Percentiles rank a stretch among this genome's conserved stretches.
Conservation (phyloP, 1,140 invertebrate genomes). For the Temnothorax curvispinosus region DNA sequence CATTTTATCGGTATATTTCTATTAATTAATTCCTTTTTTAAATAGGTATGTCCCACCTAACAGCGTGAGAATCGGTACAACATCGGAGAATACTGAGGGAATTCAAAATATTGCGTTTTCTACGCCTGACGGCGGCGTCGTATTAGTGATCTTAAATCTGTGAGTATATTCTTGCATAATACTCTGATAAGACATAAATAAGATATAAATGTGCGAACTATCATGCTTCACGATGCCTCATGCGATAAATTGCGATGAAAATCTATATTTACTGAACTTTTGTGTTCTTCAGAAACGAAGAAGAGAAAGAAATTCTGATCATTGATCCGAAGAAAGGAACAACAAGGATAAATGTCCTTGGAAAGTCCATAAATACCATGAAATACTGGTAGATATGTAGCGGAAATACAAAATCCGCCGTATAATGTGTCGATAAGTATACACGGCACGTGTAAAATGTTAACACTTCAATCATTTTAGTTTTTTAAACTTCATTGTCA, state of each 20-base stretch:
- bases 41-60: conserved; percentile 30
- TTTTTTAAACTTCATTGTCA: background rate
- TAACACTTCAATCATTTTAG: background rate
- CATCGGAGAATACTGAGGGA: background rate
- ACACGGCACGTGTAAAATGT: background rate
- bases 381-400: conserved; percentile 34
- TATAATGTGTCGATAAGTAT: background rate
- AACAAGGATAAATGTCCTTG: background rate
- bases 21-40: conserved; percentile 1
- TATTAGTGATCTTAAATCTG: conserved; percentile 39
- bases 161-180: conserved; percentile 3
- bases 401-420: background rate
- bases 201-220: background rate
- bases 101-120: conserved; percentile 24
- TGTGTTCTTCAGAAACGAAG: conserved; percentile 22
- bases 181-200: background rate
- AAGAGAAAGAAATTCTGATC: conserved; percentile 1
- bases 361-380: conserved; percentile 39
- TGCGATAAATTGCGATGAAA: background rate
- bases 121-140: background rate
- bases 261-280: background rate
- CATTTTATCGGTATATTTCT: background rate
- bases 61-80: conserved; percentile 33
- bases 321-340: conserved; percentile 36
- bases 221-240: background rate